Evolutionary conservation across 2,113 vertebrate species (phyloP), one percentile per base, ranked within the genome.

Genomic region (Coptodon bakossiorum): DNA sequence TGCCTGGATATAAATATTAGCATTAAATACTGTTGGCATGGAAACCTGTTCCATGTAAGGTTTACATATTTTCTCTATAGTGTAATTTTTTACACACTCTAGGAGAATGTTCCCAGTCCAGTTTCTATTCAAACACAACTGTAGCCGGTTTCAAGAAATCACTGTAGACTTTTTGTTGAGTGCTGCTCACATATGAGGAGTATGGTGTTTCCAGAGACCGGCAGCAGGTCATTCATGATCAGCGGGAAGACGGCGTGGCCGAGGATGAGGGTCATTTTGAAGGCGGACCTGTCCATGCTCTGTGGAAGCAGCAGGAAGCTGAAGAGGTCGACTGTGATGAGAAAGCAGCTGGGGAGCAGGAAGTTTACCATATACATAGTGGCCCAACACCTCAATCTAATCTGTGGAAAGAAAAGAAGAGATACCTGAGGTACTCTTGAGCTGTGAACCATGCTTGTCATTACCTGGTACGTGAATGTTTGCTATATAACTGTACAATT

Each of bases 211-310:
- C 95, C 95, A 0, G 95, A 97, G 82, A 83, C 27, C 0, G 97
- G 97, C 63, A 97, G 93, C 83, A 97, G 54, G 86, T 97, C 91
- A 6, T 95, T 97, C 96, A 97, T 97, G 79, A 96, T 95, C 87
- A 97, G 95, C 78, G 97, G 92, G 91, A 97, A 97, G 50, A 97
- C 92, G 0, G 95, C 96, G 93, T 97, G 96, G 79, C 96, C 97
- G 90, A 97, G 87, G 59, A 97, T 96, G 13, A 97, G 93, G 3
- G 96, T 97, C 93, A 97, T 97, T 94, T 97, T 97, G 83, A 97
- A 97, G 24, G 96, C 85, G 3, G 95, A 96, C 0, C 95, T 89
- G 76, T 94, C 97, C 11, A 80, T 85, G 4, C n/a, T 94, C 88
- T 96, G 94, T 4, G 95, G 93, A 0, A 96, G 96, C 54, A 97